Evolutionary conservation across 2,888 invertebrate species (phyloP).

Genomic region (Drosophila maculinotata): DNA sequence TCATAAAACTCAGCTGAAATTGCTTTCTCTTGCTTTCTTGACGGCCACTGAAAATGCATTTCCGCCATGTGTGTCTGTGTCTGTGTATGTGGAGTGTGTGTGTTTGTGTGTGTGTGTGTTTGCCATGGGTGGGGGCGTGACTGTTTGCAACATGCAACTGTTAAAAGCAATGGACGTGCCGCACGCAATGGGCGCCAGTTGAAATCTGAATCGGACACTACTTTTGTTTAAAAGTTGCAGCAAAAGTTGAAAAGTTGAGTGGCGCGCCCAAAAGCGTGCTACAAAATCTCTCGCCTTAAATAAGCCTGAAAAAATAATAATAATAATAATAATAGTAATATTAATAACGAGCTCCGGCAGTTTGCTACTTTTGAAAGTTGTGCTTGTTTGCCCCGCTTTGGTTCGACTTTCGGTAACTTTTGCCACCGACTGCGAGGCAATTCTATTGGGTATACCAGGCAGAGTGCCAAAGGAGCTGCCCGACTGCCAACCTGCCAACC

Average conservation of each 20-base stretch:
- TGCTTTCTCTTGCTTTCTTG: conserved; percentile 78
- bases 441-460: conserved; percentile 49
- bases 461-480: conserved; percentile 17
- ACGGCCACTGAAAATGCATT: conserved; percentile 77
- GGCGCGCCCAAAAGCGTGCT: conserved; percentile 48
- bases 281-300: conserved; percentile 41
- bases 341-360: conserved; percentile 69
- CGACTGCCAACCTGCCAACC: not conserved
- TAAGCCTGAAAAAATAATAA: conserved; percentile 56
- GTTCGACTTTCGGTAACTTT: conserved; percentile 66
- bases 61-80: conserved; percentile 48
- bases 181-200: conserved; percentile 66
- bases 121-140: conserved; percentile 59
- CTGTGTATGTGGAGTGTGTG: conserved; percentile 11
- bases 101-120: conserved; percentile 15
- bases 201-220: conserved; percentile 64
- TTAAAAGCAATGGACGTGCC: conserved; percentile 73
- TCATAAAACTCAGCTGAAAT: conserved; percentile 75
- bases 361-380: conserved; percentile 60
- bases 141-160: conserved; percentile 62
- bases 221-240: conserved; percentile 72
- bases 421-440: conserved; percentile 55
- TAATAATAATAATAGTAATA: conserved; percentile 56
- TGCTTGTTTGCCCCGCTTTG: conserved; percentile 67
- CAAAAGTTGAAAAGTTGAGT: conserved; percentile 57